Evolutionary conservation across 2,113 vertebrate genomes (phyloP).

Genomic region (Quiscalus mexicanus): DNA sequence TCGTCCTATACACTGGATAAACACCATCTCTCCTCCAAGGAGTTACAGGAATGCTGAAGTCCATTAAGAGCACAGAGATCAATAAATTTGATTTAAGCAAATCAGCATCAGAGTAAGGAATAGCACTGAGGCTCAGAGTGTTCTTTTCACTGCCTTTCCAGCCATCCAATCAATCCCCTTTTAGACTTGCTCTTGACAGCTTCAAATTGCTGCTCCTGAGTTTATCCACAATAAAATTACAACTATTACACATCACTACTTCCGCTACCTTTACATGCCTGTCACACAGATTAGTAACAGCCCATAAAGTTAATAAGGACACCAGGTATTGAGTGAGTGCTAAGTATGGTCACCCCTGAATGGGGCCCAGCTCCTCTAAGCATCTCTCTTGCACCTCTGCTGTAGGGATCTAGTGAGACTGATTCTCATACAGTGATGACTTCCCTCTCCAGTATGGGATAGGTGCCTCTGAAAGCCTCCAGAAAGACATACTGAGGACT

Average conservation of each 20-base stretch:
- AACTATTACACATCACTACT: neutral
- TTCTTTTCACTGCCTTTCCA: neutral
- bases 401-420: neutral
- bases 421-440: neutral
- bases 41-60: neutral
- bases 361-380: neutral
- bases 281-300: neutral
- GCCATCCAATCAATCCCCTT: neutral
- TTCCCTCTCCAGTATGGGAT: neutral
- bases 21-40: neutral
- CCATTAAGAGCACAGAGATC: neutral
- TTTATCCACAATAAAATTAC: neutral
- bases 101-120: neutral
- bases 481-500: neutral
- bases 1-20: neutral
- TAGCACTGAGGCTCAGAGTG: neutral
- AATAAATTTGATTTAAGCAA: constrained; percentile 11
- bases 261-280: neutral
- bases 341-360: neutral
- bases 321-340: neutral
- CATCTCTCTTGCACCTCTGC: neutral
- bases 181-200: neutral
- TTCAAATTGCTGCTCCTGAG: neutral
- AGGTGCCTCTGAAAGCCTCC: neutral
- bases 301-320: neutral